Evolutionary conservation across 2,888 invertebrate genomes (phyloP), one percentile per base, ranked within the genome.

Genomic region (Xylophagus ater): DNA sequence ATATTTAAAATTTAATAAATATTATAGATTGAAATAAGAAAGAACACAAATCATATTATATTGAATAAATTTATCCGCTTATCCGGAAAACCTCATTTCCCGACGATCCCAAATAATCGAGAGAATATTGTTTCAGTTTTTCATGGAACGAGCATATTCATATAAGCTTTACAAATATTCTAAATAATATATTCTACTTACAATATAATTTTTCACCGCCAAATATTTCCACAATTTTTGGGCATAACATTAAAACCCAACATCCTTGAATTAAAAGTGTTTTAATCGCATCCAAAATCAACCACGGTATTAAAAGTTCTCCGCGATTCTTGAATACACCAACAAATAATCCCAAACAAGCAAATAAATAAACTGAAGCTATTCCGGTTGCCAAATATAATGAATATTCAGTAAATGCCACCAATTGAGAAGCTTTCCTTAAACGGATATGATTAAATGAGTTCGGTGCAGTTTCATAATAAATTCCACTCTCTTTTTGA

Each of bases 311-410:
- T 13, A 65, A 58, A 26, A 64, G 46, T 19, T 58, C 56, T 2
- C 60, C 53, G 2, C 58, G 56, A 45, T 56, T 60, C 45, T 60
- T 61, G 34, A 59, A 57, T 1, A 64, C 58, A 3, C 65, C 65
- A 37, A 58, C 53, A 45, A 65, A 57, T 3, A 65, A 37, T 3
- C 55, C 48, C 19, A 65, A 53, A 20, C 59, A 55, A 41, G 56
- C 58, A n/a, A 63, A 31, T 9, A 62, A 49, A 46, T 64, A 65
- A 7, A 57, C 46, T 1, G 53, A 49, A 2, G 51, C 47, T 32
- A 51, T 41, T 43, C 49, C 54, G 1, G 61, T 55, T n/a, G n/a
- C n/a, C n/a, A n/a, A n/a, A n/a, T n/a, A n/a, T 8, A 63, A 52
- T 1, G 56, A 44, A 33, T 56, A 49, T 37, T 61, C 57, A 10